Conservation (phyloP, 2,113 vertebrate species). For the Cynocephalus volans region DNA sequence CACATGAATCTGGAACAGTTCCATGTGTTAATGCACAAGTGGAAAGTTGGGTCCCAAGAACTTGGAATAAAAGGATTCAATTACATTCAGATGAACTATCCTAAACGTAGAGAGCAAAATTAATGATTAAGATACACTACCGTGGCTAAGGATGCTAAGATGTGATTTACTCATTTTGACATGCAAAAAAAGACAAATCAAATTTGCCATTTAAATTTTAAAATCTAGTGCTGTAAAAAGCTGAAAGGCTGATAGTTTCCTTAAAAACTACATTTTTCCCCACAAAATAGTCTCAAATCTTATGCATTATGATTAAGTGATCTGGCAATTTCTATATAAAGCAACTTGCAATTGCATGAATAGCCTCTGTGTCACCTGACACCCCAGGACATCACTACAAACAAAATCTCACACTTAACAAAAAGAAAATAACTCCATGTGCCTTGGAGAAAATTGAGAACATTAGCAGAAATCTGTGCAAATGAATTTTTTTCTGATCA, state of each 20-base stretch:
- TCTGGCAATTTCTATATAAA: constrained; percentile 58
- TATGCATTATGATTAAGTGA: constrained; percentile 71
- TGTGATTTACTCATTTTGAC: not conserved
- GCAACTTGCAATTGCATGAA: constrained; percentile 57
- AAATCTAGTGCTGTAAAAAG: not conserved
- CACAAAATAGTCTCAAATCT: constrained; percentile 51
- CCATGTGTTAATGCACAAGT: not conserved
- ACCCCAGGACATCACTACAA: constrained; percentile 31
- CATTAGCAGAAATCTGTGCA: constrained; percentile 63
- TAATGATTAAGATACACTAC: not conserved
- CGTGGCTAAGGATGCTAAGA: constrained; percentile 18
- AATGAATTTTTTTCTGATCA: constrained; percentile 66
- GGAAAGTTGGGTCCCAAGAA: not conserved
- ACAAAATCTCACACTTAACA: constrained; percentile 71
- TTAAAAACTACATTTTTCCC: constrained; percentile 55
- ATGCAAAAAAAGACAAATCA: constrained; percentile 12
- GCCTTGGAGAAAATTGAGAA: constrained; percentile 59
- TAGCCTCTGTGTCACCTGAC: not conserved
- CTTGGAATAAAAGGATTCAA: not conserved
- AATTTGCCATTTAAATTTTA: constrained; percentile 62
- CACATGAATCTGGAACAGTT: not conserved
- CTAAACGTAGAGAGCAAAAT: constrained; percentile 47
- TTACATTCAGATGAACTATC: constrained; percentile 44
- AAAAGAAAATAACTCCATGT: constrained; percentile 66
- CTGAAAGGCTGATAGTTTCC: constrained; percentile 25